Conservation (phyloP, 1,140 invertebrate genomes). For the Zaprionus taronus region DNA sequence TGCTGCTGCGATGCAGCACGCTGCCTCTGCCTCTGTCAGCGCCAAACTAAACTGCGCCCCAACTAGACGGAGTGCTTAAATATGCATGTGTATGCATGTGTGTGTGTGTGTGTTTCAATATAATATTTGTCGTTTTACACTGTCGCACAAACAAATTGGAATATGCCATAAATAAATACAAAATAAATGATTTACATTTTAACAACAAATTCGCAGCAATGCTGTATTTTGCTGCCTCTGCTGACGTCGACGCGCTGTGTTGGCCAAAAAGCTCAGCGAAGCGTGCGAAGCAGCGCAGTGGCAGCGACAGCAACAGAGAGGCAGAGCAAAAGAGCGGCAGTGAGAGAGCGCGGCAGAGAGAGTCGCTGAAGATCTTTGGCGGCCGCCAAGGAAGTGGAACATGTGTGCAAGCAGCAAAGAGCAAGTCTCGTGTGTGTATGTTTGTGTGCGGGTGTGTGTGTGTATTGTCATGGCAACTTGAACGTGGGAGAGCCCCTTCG, state of each 20-base stretch:
- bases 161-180: not conserved
- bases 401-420: constrained; percentile 25
- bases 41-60: too few species aligned
- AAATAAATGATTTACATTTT: not conserved
- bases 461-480: constrained; percentile 56
- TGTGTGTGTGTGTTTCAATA: not conserved
- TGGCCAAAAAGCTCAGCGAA: constrained; percentile 70
- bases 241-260: constrained; percentile 46
- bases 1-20: constrained; percentile 1
- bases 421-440: not conserved
- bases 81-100: not conserved
- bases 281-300: constrained; percentile 42
- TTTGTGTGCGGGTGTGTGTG: constrained; percentile 6
- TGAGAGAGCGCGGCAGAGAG: constrained; percentile 17
- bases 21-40: not conserved
- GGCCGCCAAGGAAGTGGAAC: constrained; percentile 68
- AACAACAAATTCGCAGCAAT: not conserved
- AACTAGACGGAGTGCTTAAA: not conserved
- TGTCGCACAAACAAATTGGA: constrained; percentile 8
- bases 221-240: constrained; percentile 28
- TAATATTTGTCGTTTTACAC: not conserved
- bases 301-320: not conserved
- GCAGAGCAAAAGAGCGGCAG: not conserved
- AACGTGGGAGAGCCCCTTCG: constrained; percentile 78
- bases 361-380: constrained; percentile 27